phyloP scores from a whole-genome alignment of 1,140 invertebrate species.

The Aphidius ervi region DNA sequence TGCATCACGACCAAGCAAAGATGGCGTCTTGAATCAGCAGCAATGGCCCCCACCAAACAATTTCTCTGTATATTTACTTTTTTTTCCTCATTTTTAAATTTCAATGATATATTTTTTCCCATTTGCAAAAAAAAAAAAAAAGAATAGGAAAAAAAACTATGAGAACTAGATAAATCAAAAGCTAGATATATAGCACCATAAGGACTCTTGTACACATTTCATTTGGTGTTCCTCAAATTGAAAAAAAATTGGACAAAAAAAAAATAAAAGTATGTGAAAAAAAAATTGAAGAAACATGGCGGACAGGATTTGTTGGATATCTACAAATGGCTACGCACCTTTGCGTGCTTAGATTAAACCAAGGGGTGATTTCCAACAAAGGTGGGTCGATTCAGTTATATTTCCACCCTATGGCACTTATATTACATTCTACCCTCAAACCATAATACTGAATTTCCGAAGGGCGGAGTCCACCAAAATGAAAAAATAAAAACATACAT shows the following conservation, averaged over 20 bases:
- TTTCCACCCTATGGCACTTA: not conserved
- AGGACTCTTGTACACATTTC: too few relatives aligned
- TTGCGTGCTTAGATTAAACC: constrained; percentile 1
- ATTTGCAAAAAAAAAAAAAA: too few relatives aligned
- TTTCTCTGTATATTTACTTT: not conserved
- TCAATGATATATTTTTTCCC: too few relatives aligned
- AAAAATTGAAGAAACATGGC: too few relatives aligned
- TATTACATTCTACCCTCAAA: constrained; percentile 6
- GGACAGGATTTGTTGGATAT: not conserved
- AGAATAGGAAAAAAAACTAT: not conserved
- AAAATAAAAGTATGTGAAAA: too few relatives aligned
- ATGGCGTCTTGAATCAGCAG: constrained; percentile 6
- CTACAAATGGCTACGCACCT: constrained; percentile 14
- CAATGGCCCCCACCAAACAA: not conserved
- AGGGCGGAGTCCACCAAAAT: constrained; percentile 5
- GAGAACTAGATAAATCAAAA: not conserved
- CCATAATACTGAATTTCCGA: not conserved
- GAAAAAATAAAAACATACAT: constrained; percentile 3
- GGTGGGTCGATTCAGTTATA: constrained; percentile 7
- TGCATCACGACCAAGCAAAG: constrained; percentile 8
- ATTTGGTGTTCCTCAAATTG: too few relatives aligned
- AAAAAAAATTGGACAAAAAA: too few relatives aligned
- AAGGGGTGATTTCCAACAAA: not conserved
- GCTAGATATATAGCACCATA: not conserved
- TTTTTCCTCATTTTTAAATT: not conserved